Base-by-base conservation (phyloP, 2,888 invertebrate species). In the Sphaeridia pumilis region DNA sequence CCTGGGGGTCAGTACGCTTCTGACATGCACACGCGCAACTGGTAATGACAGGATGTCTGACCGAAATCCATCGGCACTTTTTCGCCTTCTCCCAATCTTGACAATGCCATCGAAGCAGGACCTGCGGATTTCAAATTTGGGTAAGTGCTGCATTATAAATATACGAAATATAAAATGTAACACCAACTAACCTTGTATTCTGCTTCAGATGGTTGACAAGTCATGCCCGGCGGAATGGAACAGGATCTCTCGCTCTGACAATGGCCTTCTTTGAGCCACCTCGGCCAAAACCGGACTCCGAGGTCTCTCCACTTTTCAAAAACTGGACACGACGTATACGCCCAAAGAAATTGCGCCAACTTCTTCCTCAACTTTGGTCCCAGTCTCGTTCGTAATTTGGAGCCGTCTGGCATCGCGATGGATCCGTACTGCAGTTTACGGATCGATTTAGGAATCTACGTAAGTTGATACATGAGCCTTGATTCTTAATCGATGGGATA, bases 181-280 rank as follows among this genome's bases (percentile, higher is more conserved):
- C n/a, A n/a, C n/a, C n/a, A n/a, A n/a, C 25, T 28, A 52, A 64
- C 64, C 58, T 64, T 65, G 34, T 65, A 61, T 51, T 65, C 63
- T 59, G 67, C 67, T 42, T 64, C 58, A 58, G 70, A 60, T 3
- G 74, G 73, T 44, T 70, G 68, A 63, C 77, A 77, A 49, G 68
- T 69, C 76, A 77, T 76, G 10, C 76, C 76, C 0, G 74, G 71
- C 0, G 77, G 77, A 47, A 77, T 71, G 20, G 76, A 76, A 61
- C 77, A 77, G 14, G 75, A 74, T 27, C 70, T 67, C 7, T 70
- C 68, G 45, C 70, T 66, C 50, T 71, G 69, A 65, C 76, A 77
- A 47, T 68, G 67, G 2, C 76, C 76, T 58, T 74, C 72, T 56
- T 71, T 70, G 45, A 77, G 69, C 74, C 75, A 77, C 34, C 76